Evolutionary conservation across 2,113 vertebrate species (phyloP).

Genomic region (Rutilus rutilus): DNA sequence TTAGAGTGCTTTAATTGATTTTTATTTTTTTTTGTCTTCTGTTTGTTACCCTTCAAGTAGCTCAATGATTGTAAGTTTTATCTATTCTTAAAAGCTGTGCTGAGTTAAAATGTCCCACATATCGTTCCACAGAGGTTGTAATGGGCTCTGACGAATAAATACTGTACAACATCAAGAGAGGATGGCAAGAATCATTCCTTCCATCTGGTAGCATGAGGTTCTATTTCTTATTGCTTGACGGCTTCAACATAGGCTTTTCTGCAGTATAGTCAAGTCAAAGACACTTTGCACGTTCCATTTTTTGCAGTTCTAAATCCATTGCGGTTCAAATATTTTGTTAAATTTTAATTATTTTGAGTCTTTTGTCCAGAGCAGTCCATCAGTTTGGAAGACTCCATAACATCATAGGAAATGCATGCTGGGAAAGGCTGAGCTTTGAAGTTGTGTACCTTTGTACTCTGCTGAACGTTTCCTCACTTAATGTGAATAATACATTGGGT

Average conservation of each 20-base stretch:
- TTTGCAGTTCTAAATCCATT: background rate
- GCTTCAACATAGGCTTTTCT: background rate
- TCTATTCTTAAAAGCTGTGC: constrained; percentile 3
- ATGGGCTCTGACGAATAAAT: background rate
- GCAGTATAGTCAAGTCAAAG: background rate
- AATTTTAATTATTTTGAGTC: constrained; percentile 20
- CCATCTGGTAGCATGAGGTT: background rate
- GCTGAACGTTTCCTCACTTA: constrained; percentile 32
- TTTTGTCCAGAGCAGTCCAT: background rate
- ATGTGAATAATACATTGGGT: constrained; percentile 58
- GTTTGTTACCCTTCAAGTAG: background rate
- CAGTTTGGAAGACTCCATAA: constrained; percentile 1
- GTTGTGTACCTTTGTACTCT: constrained; percentile 46
- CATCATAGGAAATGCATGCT: constrained; percentile 32
- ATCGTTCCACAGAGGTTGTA: background rate
- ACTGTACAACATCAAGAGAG: background rate
- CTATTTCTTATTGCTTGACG: background rate
- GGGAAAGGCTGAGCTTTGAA: constrained; percentile 41
- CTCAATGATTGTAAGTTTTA: background rate
- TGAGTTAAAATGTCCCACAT: background rate
- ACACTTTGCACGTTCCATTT: background rate
- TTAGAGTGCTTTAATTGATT: background rate
- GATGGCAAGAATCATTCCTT: background rate
- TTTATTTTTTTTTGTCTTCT: background rate
- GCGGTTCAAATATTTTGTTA: background rate